A percentile compares a stretch with the other conserved stretches of the same genome.
Evolutionary conservation across 1,140 invertebrate species (phyloP).

Genomic region (Grapholita molesta): DNA sequence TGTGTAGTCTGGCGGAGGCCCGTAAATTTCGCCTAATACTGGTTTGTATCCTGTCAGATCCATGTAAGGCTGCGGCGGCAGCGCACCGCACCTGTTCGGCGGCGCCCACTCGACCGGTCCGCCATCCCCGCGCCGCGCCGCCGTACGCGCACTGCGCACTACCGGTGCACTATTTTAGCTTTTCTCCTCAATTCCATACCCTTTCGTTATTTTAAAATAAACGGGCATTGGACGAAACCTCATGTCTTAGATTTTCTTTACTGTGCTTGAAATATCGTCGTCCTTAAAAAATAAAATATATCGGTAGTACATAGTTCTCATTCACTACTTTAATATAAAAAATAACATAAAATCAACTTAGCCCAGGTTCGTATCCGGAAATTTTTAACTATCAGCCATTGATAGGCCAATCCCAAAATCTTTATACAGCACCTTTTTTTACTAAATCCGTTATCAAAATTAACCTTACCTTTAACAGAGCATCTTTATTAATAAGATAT

Average conservation of each 20-base stretch:
- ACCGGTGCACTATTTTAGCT: neutral
- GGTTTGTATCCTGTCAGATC: slow-evolving; percentile 46
- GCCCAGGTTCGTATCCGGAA: too few relatives aligned
- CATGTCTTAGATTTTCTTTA: too few relatives aligned
- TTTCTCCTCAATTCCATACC: neutral
- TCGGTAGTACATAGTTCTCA: too few relatives aligned
- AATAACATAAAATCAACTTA: too few relatives aligned
- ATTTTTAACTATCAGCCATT: too few relatives aligned
- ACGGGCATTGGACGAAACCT: too few relatives aligned
- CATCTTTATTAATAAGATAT: neutral
- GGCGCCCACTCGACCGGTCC: slow-evolving; percentile 34
- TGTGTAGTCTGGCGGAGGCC: slow-evolving; percentile 30
- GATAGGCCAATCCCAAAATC: too few relatives aligned
- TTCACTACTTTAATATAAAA: too few relatives aligned
- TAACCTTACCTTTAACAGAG: neutral
- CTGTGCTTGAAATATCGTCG: too few relatives aligned
- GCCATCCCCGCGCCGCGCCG: neutral
- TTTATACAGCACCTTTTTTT: too few relatives aligned
- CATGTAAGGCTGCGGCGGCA: slow-evolving; percentile 35
- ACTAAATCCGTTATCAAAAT: neutral
- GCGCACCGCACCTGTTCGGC: slow-evolving; percentile 43
- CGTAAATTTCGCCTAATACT: slow-evolving; percentile 58
- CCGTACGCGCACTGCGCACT: neutral
- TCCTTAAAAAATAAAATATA: too few relatives aligned
- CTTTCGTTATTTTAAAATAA: too few relatives aligned